Evolutionary conservation across 1,140 invertebrate genomes (phyloP), one percentile per base, ranked within the genome.

Genomic region (Tetragnatha versicolor): DNA sequence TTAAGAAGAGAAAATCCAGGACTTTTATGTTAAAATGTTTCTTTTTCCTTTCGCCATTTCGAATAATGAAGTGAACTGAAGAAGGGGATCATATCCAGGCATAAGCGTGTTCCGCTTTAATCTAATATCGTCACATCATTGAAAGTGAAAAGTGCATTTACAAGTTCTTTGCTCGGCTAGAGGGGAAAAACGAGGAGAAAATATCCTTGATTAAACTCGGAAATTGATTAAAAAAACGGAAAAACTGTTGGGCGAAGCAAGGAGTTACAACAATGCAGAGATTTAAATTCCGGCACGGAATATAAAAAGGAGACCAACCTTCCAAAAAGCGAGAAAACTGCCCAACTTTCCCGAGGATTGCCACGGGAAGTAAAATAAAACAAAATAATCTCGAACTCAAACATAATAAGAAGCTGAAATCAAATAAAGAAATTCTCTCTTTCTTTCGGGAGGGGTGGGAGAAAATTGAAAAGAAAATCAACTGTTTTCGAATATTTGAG

Each of bases 381-480:
- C 45, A 65, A 65, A 65, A 65, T 65, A 65, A 65, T 65, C 61
- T 65, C 17, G 61, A 65, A 65, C 61, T 65, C 61, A 65, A 65
- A 65, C 45, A 65, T 65, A 65, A 65, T 65, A 65, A 65, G 35
- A 65, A 65, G 45, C 61, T 65, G 4, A 65, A 65, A 65, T 65
- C 61, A 39, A 65, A 65, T 65, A 65, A 65, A 65, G 61, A 25
- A 65, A 65, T 22, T n/a, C 22, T 65, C 61, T 65, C 45, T 65
- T 65, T 33, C 37, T 33, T 65, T 27, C n/a, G 55, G 27, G 29
- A 1, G 12, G 27, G 25, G 22, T 2, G 0, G 20, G n/a, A 14
- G 20, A 29, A n/a, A n/a, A n/a, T n/a, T n/a, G n/a, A n/a, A n/a
- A 45, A 45, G 37, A 65, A 65, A 65, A 65, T 65, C 61, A 65